Percentiles rank a stretch among this genome's conserved stretches.
phyloP scores from a whole-genome alignment of 2,113 vertebrate species.

The Salminus brasiliensis region DNA sequence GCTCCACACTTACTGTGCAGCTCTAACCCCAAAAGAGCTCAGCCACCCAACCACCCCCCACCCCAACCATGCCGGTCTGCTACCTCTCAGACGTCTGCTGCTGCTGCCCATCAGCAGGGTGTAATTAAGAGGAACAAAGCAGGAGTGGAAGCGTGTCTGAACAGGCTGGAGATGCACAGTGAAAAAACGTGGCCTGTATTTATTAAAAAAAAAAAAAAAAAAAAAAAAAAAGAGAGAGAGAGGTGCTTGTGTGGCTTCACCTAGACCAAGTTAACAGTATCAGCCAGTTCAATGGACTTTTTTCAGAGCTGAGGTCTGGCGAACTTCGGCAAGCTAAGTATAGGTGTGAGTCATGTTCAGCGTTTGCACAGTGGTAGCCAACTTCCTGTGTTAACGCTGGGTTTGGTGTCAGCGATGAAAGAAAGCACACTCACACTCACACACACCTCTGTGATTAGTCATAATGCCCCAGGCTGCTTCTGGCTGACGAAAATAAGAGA shows the following conservation, averaged over 20 bases:
- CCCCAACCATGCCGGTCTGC: not conserved
- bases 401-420: not conserved
- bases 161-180: not conserved
- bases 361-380: not conserved
- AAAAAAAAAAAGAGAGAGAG: not conserved
- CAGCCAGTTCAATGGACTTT: not conserved
- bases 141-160: not conserved
- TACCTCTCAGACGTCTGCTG: too few species aligned
- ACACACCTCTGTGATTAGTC: not conserved
- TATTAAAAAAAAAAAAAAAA: not conserved
- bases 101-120: too few species aligned
- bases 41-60: not conserved
- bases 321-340: not conserved
- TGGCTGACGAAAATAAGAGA: not conserved
- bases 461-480: not conserved
- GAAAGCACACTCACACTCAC: not conserved
- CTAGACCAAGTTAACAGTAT: not conserved
- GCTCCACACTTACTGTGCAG: not conserved
- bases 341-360: not conserved
- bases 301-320: not conserved
- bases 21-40: not conserved
- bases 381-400: conserved; percentile 31
- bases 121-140: not conserved
- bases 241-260: not conserved
- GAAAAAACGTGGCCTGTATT: not conserved